A percentile compares a stretch with the other conserved stretches of the same genome.
phyloP scores from a whole-genome alignment of 1,140 invertebrate genomes.

The Drosophila sulfurigaster region DNA sequence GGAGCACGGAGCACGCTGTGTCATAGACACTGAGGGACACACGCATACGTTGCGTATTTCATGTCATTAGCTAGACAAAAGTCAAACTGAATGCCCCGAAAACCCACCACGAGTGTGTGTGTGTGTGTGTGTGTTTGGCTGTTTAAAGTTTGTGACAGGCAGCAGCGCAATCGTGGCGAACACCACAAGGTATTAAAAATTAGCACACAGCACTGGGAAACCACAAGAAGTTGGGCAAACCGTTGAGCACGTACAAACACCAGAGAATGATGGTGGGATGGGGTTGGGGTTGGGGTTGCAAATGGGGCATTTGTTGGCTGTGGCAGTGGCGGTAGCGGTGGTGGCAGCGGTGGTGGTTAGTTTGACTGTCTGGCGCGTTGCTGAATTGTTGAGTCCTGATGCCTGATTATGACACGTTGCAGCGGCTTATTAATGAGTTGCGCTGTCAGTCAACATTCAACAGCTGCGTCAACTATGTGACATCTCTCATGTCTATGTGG shows the following conservation, averaged over 20 bases:
- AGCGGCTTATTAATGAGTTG: constrained; percentile 62
- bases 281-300: neutral
- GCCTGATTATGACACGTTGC: constrained; percentile 63
- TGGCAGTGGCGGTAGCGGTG: neutral
- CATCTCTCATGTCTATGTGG: constrained; percentile 18
- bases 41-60: constrained; percentile 23
- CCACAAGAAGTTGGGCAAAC: constrained; percentile 39
- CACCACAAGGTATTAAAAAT: constrained; percentile 67
- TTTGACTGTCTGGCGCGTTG: neutral
- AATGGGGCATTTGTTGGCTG: neutral
- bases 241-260: constrained; percentile 15
- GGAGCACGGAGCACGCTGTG: too few relatives aligned
- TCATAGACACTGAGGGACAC: neutral
- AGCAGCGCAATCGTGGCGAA: constrained; percentile 17
- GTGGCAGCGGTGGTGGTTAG: neutral
- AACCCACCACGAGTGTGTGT: neutral
- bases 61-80: constrained; percentile 32
- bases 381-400: constrained; percentile 4
- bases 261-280: neutral
- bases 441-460: constrained; percentile 55
- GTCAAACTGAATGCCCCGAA: constrained; percentile 6
- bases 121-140: neutral
- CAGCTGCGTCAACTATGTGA: constrained; percentile 13
- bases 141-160: constrained; percentile 31
- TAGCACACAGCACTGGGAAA: constrained; percentile 48